Evolutionary conservation across 2,797 vertebrate genomes (phyloP).

Genomic region (Sebastes glaucus): DNA sequence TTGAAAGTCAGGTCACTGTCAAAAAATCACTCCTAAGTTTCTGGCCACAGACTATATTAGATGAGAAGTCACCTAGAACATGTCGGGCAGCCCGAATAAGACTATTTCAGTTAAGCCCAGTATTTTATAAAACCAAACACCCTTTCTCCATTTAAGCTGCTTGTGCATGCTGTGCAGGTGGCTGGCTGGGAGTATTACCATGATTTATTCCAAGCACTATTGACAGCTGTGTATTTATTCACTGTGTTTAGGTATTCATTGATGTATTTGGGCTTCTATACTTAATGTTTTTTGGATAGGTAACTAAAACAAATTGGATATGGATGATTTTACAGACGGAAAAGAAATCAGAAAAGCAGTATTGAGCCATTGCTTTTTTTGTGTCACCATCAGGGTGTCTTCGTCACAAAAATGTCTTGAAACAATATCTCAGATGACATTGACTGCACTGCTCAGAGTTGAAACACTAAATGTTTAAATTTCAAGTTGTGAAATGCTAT

Average conservation of each 20-base stretch:
- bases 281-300: not conserved
- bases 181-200: not conserved
- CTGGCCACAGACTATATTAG: not conserved
- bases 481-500: not conserved
- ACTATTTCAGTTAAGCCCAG: not conserved
- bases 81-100: not conserved
- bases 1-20: not conserved
- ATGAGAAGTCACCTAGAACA: not conserved
- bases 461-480: not conserved
- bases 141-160: not conserved
- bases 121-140: constrained; percentile 3
- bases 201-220: not conserved
- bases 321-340: not conserved
- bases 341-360: not conserved
- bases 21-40: not conserved
- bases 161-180: not conserved
- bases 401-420: not conserved
- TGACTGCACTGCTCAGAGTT: not conserved
- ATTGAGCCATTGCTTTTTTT: no score
- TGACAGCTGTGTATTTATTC: not conserved
- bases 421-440: not conserved
- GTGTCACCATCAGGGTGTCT: not conserved
- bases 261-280: not conserved
- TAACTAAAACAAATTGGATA: not conserved
- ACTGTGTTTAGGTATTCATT: not conserved